Percentiles rank a stretch among this genome's conserved stretches.
phyloP scores from a whole-genome alignment of 2,113 vertebrate species.

The Strix uralensis region DNA sequence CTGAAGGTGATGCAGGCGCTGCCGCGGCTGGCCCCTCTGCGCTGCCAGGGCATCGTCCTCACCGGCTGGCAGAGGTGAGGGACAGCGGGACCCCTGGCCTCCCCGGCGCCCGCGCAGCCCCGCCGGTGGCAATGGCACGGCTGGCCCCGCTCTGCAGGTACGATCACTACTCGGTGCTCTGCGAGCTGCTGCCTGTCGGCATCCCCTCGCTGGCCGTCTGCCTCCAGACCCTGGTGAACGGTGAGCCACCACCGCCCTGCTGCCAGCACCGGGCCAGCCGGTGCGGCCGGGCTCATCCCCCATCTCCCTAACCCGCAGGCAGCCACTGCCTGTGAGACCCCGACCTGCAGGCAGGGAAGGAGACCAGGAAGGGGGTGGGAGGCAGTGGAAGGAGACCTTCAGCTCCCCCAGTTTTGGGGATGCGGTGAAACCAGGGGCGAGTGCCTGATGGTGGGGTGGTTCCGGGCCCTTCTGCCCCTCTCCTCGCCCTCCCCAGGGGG shows the following conservation, averaged over 20 bases:
- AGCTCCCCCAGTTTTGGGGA: neutral
- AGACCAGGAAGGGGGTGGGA: neutral
- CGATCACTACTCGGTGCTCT: conserved; percentile 77
- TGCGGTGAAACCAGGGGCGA: fast-evolving
- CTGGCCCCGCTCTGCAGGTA: conserved; percentile 48
- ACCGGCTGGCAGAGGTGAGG: conserved; percentile 83
- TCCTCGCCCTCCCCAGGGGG: conserved; percentile 30
- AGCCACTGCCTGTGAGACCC: neutral
- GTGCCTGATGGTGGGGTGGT: neutral
- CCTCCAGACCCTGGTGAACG: conserved; percentile 69
- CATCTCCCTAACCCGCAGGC: neutral
- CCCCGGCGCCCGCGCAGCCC: fast-evolving
- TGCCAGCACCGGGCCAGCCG: neutral
- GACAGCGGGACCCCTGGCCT: fast-evolving
- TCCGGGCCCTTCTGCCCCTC: neutral
- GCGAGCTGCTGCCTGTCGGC: conserved; percentile 76
- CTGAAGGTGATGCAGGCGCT: conserved; percentile 68
- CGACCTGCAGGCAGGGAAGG: neutral
- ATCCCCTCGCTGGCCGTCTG: conserved; percentile 77
- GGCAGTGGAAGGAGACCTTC: neutral
- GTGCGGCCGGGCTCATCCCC: neutral
- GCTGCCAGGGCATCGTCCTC: conserved; percentile 70
- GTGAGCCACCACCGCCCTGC: conserved; percentile 42
- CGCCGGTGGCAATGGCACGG: fast-evolving
- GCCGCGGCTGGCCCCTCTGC: conserved; percentile 56